Base-by-base conservation (phyloP, 1,140 invertebrate genomes). In the Diploscapter pachys region DNA sequence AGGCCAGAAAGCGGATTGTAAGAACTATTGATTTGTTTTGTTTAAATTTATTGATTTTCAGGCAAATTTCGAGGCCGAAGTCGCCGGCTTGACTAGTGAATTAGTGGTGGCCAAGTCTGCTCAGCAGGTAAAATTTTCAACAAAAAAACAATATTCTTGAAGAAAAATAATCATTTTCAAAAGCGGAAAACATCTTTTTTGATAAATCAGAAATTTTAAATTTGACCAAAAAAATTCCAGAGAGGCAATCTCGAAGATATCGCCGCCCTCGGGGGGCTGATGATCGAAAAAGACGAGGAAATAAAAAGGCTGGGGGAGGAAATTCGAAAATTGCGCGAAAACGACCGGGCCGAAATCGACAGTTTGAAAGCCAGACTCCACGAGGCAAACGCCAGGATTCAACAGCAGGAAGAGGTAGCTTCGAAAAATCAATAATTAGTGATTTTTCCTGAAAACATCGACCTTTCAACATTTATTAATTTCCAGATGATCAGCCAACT, bases 261-360 rank as follows among this genome's bases (percentile, higher is more conserved):
- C 51, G 75, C 75, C n/a, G 75, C 69, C n/a, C 55, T 76, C 13
- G 75, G 75, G 54, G 61, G 68, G 52, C 72, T 76, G 3, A 64
- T 76, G n/a, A 67, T 66, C 31, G 72, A 76, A 62, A 76, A 76
- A 57, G 75, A 76, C 53, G 75, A 76, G 13, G 53, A 63, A 65
- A 9, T 13, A 11, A 8, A 65, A 11, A 13, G 9, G 8, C 48
- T 5, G 71, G 54, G 48, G 61, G 55, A 64, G 55, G 71, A 57
- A 72, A 72, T n/a, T 3, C 61, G 48, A 11, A 54, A 11, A 2
- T 63, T 53, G 51, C 48, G 53, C 6, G 66, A 68, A 55, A 68
- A 68, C n/a, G 52, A 68, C 52, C 31, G 66, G 6, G 52, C 8
- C 5, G 57, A 11, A 59, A 11, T 59, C 31, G 9, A 59, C 9